Evolutionary conservation across 1,140 invertebrate species (phyloP).

Genomic region (Sweltsa coloradensis): DNA sequence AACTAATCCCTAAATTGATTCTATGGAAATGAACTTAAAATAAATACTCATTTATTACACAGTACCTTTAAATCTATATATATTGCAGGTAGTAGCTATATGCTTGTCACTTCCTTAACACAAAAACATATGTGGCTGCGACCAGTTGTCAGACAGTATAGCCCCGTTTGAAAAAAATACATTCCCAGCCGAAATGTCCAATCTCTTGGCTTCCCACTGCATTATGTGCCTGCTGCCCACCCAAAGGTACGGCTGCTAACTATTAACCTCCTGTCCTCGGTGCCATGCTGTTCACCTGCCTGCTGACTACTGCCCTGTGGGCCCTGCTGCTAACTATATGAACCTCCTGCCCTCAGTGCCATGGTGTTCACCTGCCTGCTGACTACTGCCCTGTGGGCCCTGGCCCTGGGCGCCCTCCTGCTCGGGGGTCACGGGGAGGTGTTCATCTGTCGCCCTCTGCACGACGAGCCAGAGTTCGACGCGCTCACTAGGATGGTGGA

Average conservation of each 20-base stretch:
- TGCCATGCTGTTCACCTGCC: slow-evolving; percentile 2
- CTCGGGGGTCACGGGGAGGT: slow-evolving; percentile 23
- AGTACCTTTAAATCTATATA: no score
- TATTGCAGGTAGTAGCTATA: no score
- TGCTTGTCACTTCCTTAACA: no score
- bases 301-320: background rate
- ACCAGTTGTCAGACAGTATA: no score
- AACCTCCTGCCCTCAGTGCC: slow-evolving; percentile 6
- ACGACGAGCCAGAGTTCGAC: slow-evolving; percentile 41
- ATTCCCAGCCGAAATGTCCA: no score
- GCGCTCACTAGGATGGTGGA: slow-evolving; percentile 44
- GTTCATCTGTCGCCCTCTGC: slow-evolving; percentile 47
- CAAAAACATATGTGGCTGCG: no score
- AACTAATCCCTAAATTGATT: no score
- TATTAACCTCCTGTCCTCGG: slow-evolving; percentile 5
- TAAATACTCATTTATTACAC: no score
- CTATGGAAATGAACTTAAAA: no score
- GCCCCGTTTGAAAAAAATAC: no score
- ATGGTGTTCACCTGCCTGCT: slow-evolving; percentile 8
- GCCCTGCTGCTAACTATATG: background rate
- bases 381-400: slow-evolving; percentile 18
- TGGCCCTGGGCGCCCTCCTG: slow-evolving; percentile 17
- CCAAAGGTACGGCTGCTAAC: background rate
- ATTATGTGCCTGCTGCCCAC: background rate
- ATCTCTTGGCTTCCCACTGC: background rate